Percentiles rank a stretch among this genome's conserved stretches.
These are phyloP conservation scores for Hemibagrus wyckioides DNA, from an alignment of 2,113 vertebrate genomes.

Conservation along the genomic window DNA sequence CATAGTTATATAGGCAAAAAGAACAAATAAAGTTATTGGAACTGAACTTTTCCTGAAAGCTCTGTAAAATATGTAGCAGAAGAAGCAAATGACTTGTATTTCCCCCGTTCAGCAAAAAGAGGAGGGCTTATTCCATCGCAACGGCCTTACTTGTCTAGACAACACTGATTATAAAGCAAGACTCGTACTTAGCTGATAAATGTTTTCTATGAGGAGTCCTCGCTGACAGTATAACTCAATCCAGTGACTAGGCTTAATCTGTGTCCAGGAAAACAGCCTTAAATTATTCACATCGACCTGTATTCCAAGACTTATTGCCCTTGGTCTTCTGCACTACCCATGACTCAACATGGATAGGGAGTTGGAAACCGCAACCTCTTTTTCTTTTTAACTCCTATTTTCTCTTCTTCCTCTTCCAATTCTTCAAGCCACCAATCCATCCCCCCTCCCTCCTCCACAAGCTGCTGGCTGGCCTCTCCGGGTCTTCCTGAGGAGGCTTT, in stretches of 20 bases:
- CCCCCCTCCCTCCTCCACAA: constrained; percentile 45
- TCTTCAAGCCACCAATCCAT: constrained; percentile 27
- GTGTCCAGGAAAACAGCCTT: constrained; percentile 38
- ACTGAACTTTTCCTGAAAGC: background rate
- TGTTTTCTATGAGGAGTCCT: constrained; percentile 28
- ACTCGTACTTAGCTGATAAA: constrained; percentile 22
- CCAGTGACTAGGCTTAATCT: constrained; percentile 33
- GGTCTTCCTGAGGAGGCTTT: constrained; percentile 48
- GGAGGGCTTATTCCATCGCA: constrained; percentile 6
- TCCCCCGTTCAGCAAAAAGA: background rate
- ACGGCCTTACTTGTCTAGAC: constrained; percentile 30
- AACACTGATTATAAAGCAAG: constrained; percentile 16
- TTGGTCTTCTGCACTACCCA: constrained; percentile 49
- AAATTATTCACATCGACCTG: constrained; percentile 35
- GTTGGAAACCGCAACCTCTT: constrained; percentile 55
- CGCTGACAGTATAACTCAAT: constrained; percentile 38
- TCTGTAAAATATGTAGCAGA: background rate
- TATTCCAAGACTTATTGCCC: constrained; percentile 51
- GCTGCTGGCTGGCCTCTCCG: constrained; percentile 58
- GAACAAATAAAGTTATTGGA: constrained; percentile 19
- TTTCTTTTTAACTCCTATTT: constrained; percentile 58
- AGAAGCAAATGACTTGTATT: constrained; percentile 12
- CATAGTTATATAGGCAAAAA: constrained; percentile 10
- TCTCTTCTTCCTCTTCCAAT: constrained; percentile 48
- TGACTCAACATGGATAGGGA: constrained; percentile 55